phyloP scores from a whole-genome alignment of 2,113 vertebrate species.

The Hystrix brachyura region DNA sequence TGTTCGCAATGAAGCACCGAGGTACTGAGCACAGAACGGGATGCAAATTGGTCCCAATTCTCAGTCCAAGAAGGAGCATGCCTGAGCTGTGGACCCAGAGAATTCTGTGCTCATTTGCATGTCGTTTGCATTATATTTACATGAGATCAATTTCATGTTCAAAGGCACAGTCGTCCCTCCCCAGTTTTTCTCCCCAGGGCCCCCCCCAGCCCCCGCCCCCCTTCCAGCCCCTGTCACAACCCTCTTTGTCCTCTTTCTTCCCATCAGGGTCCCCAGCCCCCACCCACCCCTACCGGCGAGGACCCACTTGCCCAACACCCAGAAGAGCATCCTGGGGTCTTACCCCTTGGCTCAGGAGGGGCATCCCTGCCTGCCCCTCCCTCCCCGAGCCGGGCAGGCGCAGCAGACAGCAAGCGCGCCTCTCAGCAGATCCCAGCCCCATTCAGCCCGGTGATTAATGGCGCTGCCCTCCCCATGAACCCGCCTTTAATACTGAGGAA shows the following conservation, averaged over 20 bases:
- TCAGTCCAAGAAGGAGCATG: conserved; percentile 59
- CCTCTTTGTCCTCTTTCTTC: neutral
- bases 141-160: conserved; percentile 80
- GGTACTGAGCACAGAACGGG: neutral
- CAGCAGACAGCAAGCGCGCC: conserved; percentile 84
- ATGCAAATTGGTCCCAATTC: conserved; percentile 71
- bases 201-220: neutral
- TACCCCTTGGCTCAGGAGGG: conserved; percentile 57
- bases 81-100: conserved; percentile 61
- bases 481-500: conserved; percentile 90
- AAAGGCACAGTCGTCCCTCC: conserved; percentile 60
- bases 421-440: conserved; percentile 86
- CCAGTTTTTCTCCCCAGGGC: conserved; percentile 24
- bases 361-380: conserved; percentile 65
- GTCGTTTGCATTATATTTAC: conserved; percentile 83
- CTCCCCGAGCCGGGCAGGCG: conserved; percentile 46
- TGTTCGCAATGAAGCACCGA: conserved; percentile 58
- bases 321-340: conserved; percentile 28
- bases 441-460: conserved; percentile 87
- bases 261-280: neutral
- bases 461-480: conserved; percentile 89
- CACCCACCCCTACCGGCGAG: neutral
- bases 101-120: conserved; percentile 75
- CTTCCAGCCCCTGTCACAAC: neutral
- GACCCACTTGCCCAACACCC: conserved; percentile 51